Conservation (phyloP, 2,113 vertebrate species). For the Sapayoa aenigma region DNA sequence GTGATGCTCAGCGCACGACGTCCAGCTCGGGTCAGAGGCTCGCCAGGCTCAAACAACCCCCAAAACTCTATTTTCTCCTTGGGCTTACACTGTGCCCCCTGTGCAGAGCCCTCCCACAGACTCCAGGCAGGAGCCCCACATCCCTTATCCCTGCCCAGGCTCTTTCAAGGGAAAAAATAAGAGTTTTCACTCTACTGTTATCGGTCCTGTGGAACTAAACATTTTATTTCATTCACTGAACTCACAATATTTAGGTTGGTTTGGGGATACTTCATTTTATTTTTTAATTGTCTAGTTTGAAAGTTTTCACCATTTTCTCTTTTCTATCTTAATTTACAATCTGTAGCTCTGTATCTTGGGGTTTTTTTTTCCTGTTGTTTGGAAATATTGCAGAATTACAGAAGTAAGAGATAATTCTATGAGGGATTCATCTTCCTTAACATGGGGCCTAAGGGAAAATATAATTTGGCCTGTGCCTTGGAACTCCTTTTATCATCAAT, state of each 20-base stretch:
- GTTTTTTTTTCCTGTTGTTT: background rate
- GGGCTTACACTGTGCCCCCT: background rate
- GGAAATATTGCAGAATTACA: background rate
- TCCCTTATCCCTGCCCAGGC: background rate
- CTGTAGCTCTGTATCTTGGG: background rate
- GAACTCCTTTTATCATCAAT: background rate
- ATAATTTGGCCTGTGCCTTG: background rate
- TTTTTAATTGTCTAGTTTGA: background rate
- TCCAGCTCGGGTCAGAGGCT: background rate
- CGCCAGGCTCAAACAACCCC: background rate
- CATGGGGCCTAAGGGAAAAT: background rate
- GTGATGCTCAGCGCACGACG: too few species aligned
- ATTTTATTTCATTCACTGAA: background rate
- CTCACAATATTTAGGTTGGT: background rate
- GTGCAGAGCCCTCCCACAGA: background rate
- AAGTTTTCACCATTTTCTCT: background rate
- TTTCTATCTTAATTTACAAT: background rate
- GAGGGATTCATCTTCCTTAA: background rate
- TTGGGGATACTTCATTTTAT: background rate
- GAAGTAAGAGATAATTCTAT: background rate
- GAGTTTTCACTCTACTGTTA: background rate
- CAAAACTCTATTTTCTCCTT: background rate
- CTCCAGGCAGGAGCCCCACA: accelerated
- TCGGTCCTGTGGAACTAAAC: background rate
- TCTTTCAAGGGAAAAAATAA: background rate